phyloP scores from a whole-genome alignment of 2,888 invertebrate genomes.

The Trichopria drosophilae region DNA sequence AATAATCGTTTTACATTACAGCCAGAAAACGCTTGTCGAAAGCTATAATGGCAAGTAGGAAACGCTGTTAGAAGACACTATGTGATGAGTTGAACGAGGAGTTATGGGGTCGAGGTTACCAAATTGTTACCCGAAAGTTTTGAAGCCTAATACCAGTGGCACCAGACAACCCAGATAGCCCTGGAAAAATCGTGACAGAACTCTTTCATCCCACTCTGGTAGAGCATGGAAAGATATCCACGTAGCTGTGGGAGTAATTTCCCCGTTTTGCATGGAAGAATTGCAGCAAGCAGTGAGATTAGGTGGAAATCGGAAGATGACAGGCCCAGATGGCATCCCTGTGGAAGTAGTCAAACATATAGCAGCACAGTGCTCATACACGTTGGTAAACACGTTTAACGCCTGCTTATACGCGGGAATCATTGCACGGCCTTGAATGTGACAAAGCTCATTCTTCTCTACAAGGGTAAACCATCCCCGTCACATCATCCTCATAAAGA shows the following conservation, averaged over 20 bases:
- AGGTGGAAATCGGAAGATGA: slow-evolving; percentile 32
- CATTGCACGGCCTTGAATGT: too few species aligned
- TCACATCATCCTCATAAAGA: not conserved
- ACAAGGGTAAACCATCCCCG: not conserved
- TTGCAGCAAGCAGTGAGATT: slow-evolving; percentile 18
- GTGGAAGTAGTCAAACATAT: slow-evolving; percentile 33
- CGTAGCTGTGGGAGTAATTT: not conserved
- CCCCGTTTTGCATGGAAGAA: slow-evolving; percentile 28
- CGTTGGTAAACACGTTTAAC: slow-evolving; percentile 22
- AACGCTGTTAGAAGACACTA: too few species aligned
- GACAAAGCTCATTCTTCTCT: not conserved
- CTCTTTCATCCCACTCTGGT: slow-evolving; percentile 22
- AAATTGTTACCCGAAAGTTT: slow-evolving; percentile 30
- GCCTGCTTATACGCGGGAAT: slow-evolving; percentile 12
- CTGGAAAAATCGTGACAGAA: slow-evolving; percentile 16
- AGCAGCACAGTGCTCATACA: slow-evolving; percentile 17
- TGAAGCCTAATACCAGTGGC: not conserved
- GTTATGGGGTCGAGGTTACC: slow-evolving; percentile 37
- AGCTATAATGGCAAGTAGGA: too few species aligned
- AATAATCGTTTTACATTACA: too few species aligned
- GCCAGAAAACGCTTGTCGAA: too few species aligned
- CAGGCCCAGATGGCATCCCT: slow-evolving; percentile 38
- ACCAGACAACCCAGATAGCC: not conserved
- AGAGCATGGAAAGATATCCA: not conserved
- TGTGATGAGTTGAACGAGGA: slow-evolving; percentile 33